Evolutionary conservation across 2,113 vertebrate species (phyloP).

Genomic region (Hippocampus abdominalis): DNA sequence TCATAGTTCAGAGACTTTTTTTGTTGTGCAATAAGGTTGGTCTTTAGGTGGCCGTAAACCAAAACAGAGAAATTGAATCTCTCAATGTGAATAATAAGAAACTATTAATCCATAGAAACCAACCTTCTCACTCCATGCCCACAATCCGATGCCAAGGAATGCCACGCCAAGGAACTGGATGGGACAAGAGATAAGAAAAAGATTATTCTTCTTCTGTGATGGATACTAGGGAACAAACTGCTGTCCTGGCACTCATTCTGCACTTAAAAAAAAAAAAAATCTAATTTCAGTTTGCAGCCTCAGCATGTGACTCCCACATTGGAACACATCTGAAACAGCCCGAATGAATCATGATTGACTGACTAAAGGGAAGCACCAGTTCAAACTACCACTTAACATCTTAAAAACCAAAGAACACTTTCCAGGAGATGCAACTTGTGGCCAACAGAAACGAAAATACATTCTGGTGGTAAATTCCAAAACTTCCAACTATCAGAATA

Average conservation of each 20-base stretch:
- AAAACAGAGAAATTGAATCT: background rate
- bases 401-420: background rate
- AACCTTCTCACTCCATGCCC: slow-evolving; percentile 71
- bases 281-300: slow-evolving; percentile 30
- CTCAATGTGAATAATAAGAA: background rate
- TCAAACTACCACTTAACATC: slow-evolving; percentile 1
- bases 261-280: slow-evolving; percentile 16
- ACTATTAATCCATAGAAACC: background rate
- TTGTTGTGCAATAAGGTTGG: no score
- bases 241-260: slow-evolving; percentile 45
- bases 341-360: slow-evolving; percentile 9
- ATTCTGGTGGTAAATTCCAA: background rate
- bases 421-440: background rate
- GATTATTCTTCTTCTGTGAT: slow-evolving; percentile 24
- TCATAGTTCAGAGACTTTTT: background rate
- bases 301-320: slow-evolving; percentile 28
- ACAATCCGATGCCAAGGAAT: slow-evolving; percentile 64
- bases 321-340: slow-evolving; percentile 33
- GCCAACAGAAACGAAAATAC: background rate
- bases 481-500: background rate
- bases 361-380: slow-evolving; percentile 2
- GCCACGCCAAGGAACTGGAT: slow-evolving; percentile 64
- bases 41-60: no score
- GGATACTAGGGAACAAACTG: slow-evolving; percentile 26
- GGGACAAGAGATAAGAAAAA: slow-evolving; percentile 21